Base-by-base conservation (phyloP, 2,113 vertebrate species). In the Paradoxurus hermaphroditus region DNA sequence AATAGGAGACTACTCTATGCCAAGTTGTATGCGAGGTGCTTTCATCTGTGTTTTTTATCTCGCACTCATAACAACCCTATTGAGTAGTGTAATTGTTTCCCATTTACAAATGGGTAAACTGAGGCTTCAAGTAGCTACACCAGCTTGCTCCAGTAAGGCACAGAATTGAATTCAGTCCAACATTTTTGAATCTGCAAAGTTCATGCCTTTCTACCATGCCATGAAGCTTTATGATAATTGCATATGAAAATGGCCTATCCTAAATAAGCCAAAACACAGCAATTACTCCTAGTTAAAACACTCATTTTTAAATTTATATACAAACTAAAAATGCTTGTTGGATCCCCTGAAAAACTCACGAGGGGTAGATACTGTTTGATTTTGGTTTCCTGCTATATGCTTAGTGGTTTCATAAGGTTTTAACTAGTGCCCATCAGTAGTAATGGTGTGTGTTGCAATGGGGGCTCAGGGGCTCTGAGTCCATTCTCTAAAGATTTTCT, bases 321-420 rank as follows among this genome's bases (percentile, higher is more conserved):
- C 90, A 90, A 90, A 95, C 78, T 91, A 94, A 96, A 97, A 97
- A 92, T 85, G 93, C 84, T 97, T 97, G 93, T 67, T 96, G 72
- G 93, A 91, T n/a, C 67, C 97, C 95, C 95, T 98, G 97, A 97
- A 98, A 98, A 97, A 97, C 94, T 98, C 79, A 92, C 94, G 95
- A 81, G 67, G 65, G 78, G 91, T 97, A 67, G 85, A 94, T 97
- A 97, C 29, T 82, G 94, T 87, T 96, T 92, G 95, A 95, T 95
- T 98, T 97, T 95, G 85, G 96, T 98, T 97, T 98, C 89, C 97
- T 82, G 56, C 0, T 0, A 94, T 97, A 94, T 59, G 90, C 83
- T 97, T 95, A 94, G 1, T 86, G 96, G 79, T 96, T 97, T 98
- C 97, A 97, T 87, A 95, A 88, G 62, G 97, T 98, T 97, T 98